Base-by-base conservation (phyloP, 2,797 vertebrate species). In the Melanotaenia nigrans region DNA sequence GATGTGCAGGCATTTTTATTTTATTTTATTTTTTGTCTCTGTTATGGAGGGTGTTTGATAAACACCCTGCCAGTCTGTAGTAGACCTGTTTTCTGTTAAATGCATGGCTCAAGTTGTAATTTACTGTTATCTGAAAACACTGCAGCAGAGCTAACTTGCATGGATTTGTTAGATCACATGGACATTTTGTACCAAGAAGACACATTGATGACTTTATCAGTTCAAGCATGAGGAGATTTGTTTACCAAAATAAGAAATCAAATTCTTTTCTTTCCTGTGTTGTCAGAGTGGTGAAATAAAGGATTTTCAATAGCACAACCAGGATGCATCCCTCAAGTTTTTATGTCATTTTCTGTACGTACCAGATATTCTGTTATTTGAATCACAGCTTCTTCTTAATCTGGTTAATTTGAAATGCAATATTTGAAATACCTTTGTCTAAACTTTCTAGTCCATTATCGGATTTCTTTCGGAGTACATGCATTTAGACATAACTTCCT, bases 1-100 rank as follows among this genome's bases (percentile, higher is more conserved):
- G 45, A 57, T 79, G 65, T 71, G 58, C 30, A 49, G 47, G 58
- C 51, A 58, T 12, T 47, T 68, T 22, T 59, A 33, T 25, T 24
- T 35, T 65, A 58, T 22, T 13, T 68, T 56, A 20, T 6, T 32
- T 72, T 68, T 47, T 14, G 2, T 38, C 42, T 62, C 56, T 14
- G 2, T 64, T 20, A 56, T 14, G 32, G 32, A 33, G 32, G 7
- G 32, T 33, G 30, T 71, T 70, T 33, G 54, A 65, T 16, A 3
- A 59, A 65, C 40, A 49, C n/a, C 14, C 28, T 8, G 10, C 10
- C 28, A 1, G 18, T 51, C 18, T 47, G 0, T 28, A 0, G 40
- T 12, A 0, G 24, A 51, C 30, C 25, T 22, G 45, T 20, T 22
- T 49, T n/a, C 20, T 49, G 20, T 18, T 18, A 30, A 56, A 51